These are phyloP conservation scores for Gadopsis bispinosus DNA, from an alignment of 2,797 vertebrate species.

Conservation along the genomic window DNA sequence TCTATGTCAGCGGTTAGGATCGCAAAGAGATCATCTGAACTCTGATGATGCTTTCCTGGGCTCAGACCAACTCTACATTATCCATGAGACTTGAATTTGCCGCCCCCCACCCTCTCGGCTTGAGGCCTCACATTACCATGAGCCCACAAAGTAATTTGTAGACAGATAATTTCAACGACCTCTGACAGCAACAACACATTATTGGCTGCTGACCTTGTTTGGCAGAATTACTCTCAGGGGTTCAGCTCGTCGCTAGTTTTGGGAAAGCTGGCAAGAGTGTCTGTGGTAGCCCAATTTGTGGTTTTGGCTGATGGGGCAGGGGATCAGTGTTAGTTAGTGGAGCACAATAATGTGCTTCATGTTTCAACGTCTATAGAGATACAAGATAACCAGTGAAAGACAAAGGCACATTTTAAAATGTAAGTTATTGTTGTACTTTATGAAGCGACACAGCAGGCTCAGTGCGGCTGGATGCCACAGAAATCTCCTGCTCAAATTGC, in stretches of 20 bases:
- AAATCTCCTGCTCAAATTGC: constrained; percentile 40
- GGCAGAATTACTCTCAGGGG: constrained; percentile 50
- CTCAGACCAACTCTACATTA: constrained; percentile 65
- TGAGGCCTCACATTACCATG: constrained; percentile 66
- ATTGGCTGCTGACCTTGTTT: constrained; percentile 65
- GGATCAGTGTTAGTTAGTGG: constrained; percentile 57
- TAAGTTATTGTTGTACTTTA: constrained; percentile 17
- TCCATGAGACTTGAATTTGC: constrained; percentile 64
- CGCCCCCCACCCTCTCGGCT: constrained; percentile 22
- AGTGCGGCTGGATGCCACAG: constrained; percentile 26
- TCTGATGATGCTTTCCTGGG: constrained; percentile 76
- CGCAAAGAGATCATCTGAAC: constrained; percentile 73
- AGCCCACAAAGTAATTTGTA: constrained; percentile 77
- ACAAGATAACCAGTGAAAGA: constrained; percentile 44
- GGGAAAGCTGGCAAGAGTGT: constrained; percentile 55
- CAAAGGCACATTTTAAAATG: constrained; percentile 33
- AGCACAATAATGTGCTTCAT: constrained; percentile 51
- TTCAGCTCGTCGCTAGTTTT: constrained; percentile 56
- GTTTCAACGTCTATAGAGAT: constrained; percentile 41
- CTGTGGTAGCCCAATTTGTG: constrained; percentile 72
- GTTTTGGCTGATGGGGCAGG: constrained; percentile 66
- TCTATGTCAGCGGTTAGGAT: constrained; percentile 79
- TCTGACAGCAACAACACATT: constrained; percentile 69
- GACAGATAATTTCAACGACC: constrained; percentile 77
- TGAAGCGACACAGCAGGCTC: constrained; percentile 3